These are phyloP conservation scores for Polydrusus tereticollis DNA, from an alignment of 2,888 invertebrate genomes.

Conservation along the genomic window DNA sequence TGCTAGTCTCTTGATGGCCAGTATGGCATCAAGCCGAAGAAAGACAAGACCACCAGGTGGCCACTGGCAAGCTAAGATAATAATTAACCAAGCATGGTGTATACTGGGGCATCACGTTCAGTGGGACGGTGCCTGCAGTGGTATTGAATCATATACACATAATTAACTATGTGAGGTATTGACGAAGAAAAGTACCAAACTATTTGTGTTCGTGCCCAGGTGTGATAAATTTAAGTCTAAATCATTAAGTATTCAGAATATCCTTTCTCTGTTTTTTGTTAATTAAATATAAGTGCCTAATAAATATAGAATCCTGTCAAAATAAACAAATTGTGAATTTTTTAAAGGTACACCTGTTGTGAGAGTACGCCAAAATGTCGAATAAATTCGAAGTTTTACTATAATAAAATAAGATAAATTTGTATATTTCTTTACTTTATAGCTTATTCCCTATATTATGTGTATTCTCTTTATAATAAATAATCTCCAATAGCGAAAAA, in stretches of 20 bases:
- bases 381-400: too few relatives aligned
- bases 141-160: too few relatives aligned
- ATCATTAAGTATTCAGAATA: background rate
- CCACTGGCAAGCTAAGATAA: background rate
- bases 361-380: background rate
- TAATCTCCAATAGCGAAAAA: too few relatives aligned
- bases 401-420: too few relatives aligned
- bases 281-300: background rate
- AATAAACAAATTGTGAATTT: background rate
- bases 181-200: too few relatives aligned
- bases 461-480: too few relatives aligned
- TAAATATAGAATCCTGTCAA: background rate
- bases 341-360: background rate
- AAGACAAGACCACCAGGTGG: conserved; percentile 4
- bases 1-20: background rate
- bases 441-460: too few relatives aligned
- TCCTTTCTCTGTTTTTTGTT: background rate
- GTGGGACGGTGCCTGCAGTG: too few relatives aligned
- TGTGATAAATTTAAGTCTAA: background rate
- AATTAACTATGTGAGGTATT: too few relatives aligned
- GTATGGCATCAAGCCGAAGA: background rate
- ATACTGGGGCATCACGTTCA: background rate
- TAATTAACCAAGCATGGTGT: background rate
- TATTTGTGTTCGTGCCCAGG: too few relatives aligned
- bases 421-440: too few relatives aligned